phyloP scores from a whole-genome alignment of 2,888 invertebrate species.

The Ophioninae sp. region DNA sequence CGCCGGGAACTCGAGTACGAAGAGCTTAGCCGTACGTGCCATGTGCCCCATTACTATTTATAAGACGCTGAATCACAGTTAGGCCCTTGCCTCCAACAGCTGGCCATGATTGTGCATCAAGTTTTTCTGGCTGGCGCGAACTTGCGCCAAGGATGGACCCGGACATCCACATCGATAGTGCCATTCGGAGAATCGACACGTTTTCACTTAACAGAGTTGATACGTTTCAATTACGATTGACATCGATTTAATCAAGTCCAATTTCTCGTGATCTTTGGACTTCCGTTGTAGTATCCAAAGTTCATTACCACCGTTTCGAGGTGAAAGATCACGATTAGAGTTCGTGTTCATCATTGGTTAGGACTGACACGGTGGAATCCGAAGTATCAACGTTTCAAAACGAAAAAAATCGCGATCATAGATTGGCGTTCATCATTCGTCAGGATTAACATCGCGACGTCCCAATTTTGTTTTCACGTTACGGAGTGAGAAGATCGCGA shows the following conservation, averaged over 20 bases:
- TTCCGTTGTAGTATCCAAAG: too few species aligned
- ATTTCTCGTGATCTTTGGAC: background rate
- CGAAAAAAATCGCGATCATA: background rate
- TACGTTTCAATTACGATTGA: background rate
- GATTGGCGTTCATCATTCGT: too few species aligned
- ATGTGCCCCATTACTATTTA: conserved; percentile 68
- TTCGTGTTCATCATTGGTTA: background rate
- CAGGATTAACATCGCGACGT: too few species aligned
- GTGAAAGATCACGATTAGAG: background rate
- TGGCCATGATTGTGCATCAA: conserved; percentile 39
- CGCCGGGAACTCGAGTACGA: conserved; percentile 46
- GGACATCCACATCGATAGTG: conserved; percentile 19
- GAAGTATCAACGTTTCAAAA: background rate
- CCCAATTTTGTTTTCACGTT: too few species aligned
- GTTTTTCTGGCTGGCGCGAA: conserved; percentile 42
- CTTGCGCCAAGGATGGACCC: conserved; percentile 27
- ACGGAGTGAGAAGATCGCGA: too few species aligned
- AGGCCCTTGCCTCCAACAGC: conserved; percentile 52
- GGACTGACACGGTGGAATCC: background rate
- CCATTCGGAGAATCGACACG: background rate
- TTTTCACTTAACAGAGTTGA: background rate
- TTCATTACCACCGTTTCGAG: background rate
- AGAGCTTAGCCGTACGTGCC: conserved; percentile 53
- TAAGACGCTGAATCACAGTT: conserved; percentile 71
- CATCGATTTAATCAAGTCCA: background rate